These are phyloP conservation scores for Orchesellides sinensis DNA, from an alignment of 2,888 invertebrate species.

Conservation along the genomic window DNA sequence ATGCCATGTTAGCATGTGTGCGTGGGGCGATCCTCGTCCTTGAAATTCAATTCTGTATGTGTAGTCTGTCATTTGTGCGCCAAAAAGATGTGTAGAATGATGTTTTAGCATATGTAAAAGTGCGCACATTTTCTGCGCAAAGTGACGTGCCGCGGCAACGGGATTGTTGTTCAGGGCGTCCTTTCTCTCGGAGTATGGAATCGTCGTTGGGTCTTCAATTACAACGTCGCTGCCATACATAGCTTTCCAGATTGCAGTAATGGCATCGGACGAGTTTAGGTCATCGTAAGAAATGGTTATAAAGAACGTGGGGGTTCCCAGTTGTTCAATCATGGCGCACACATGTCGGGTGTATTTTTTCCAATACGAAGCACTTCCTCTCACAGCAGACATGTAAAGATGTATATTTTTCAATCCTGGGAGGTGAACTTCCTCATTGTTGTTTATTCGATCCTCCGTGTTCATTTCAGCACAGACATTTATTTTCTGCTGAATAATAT, in stretches of 20 bases:
- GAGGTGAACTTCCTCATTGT: not conserved
- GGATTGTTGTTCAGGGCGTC: constrained; percentile 6
- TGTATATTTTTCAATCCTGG: constrained; percentile 12
- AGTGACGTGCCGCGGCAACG: constrained; percentile 7
- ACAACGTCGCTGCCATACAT: constrained; percentile 14
- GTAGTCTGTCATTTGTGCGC: not conserved
- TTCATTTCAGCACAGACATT: constrained; percentile 38
- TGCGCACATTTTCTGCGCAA: not conserved
- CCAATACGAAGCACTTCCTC: constrained; percentile 53
- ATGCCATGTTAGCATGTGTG: constrained; percentile 5
- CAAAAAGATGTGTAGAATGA: not conserved
- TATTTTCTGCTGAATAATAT: constrained; percentile 47
- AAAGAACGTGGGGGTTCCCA: constrained; percentile 36
- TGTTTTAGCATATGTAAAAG: not conserved
- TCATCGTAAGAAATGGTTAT: constrained; percentile 51
- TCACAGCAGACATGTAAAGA: constrained; percentile 36
- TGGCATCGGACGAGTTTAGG: constrained; percentile 23
- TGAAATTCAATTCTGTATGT: constrained; percentile 24
- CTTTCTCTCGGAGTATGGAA: not conserved
- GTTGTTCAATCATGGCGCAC: constrained; percentile 41
- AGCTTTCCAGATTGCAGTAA: constrained; percentile 38
- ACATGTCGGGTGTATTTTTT: too few species aligned
- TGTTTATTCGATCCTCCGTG: not conserved
- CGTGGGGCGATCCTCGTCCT: constrained; percentile 11
- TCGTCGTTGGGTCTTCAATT: not conserved